Evolutionary conservation across 2,797 vertebrate species (phyloP).

Genomic region (Notolepis coatsorum): DNA sequence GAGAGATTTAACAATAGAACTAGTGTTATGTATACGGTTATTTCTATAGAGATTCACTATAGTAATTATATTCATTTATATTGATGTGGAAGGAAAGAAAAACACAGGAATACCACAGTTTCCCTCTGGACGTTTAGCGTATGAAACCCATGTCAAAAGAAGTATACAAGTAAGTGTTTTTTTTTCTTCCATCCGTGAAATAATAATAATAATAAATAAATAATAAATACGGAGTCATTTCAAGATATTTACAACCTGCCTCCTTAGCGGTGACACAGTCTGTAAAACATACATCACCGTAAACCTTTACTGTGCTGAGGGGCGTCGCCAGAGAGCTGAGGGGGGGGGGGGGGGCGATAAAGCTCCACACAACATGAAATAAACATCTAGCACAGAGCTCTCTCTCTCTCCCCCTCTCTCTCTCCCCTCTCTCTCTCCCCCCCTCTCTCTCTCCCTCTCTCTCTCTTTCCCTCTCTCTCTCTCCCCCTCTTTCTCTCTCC

Average conservation of each 20-base stretch:
- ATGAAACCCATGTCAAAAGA: too few relatives aligned
- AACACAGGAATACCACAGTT: too few relatives aligned
- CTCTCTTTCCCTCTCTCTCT: not conserved
- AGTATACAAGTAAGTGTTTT: too few relatives aligned
- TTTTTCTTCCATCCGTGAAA: too few relatives aligned
- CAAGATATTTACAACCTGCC: slow-evolving; percentile 51
- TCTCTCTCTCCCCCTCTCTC: slow-evolving; percentile 1
- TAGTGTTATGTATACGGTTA: too few relatives aligned
- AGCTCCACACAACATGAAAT: slow-evolving; percentile 62
- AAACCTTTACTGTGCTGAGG: slow-evolving; percentile 72
- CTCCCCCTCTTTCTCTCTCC: too few relatives aligned
- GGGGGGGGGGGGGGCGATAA: slow-evolving; percentile 49
- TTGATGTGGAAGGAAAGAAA: too few relatives aligned
- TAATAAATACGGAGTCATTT: slow-evolving; percentile 60
- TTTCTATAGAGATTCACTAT: too few relatives aligned
- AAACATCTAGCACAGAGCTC: slow-evolving; percentile 51
- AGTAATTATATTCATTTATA: too few relatives aligned
- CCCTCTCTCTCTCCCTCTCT: not conserved
- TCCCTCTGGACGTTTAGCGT: too few relatives aligned
- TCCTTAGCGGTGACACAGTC: slow-evolving; percentile 56
- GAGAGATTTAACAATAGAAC: too few relatives aligned
- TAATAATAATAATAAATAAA: too few relatives aligned
- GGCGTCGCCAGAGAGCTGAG: slow-evolving; percentile 57
- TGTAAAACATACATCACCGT: slow-evolving; percentile 57
- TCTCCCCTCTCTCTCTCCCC: slow-evolving; percentile 3